These are phyloP conservation scores for Cecropterus lyciades DNA, from an alignment of 1,140 invertebrate genomes.

Conservation along the genomic window DNA sequence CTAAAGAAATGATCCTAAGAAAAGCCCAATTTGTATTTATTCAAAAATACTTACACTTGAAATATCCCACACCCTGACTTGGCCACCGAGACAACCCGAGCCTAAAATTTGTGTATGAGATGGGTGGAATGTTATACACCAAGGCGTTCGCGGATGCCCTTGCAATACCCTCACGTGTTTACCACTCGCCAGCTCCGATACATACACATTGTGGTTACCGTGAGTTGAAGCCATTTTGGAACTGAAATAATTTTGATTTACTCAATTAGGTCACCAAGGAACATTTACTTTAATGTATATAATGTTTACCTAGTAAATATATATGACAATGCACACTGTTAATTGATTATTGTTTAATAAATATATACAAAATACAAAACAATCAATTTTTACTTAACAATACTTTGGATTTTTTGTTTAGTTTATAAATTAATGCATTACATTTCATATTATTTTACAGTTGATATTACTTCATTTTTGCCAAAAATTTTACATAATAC, in stretches of 20 bases:
- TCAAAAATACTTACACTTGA: constrained; percentile 86
- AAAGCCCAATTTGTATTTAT: neutral
- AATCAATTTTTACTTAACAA: no score
- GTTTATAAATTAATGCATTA: no score
- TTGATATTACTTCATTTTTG: no score
- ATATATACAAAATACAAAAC: no score
- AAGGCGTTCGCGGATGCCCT: constrained; percentile 95
- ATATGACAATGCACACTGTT: no score
- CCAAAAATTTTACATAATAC: no score
- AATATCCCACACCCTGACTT: constrained; percentile 96
- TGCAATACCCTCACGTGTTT: constrained; percentile 91
- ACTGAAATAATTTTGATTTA: constrained; percentile 72
- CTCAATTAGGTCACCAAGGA: no score
- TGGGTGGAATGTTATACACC: constrained; percentile 96
- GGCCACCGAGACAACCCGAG: constrained; percentile 94
- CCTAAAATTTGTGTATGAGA: constrained; percentile 93
- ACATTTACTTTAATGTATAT: no score
- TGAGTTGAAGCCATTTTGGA: constrained; percentile 95
- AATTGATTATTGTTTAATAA: no score
- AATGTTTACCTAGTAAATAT: neutral
- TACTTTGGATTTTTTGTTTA: no score
- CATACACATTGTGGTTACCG: constrained; percentile 96
- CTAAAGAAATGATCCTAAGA: no score
- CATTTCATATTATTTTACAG: no score
- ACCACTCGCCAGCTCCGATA: constrained; percentile 92